Percentiles rank a stretch among this genome's conserved stretches.
phyloP scores from a whole-genome alignment of 1,140 invertebrate genomes.

The Drosophila auraria region DNA sequence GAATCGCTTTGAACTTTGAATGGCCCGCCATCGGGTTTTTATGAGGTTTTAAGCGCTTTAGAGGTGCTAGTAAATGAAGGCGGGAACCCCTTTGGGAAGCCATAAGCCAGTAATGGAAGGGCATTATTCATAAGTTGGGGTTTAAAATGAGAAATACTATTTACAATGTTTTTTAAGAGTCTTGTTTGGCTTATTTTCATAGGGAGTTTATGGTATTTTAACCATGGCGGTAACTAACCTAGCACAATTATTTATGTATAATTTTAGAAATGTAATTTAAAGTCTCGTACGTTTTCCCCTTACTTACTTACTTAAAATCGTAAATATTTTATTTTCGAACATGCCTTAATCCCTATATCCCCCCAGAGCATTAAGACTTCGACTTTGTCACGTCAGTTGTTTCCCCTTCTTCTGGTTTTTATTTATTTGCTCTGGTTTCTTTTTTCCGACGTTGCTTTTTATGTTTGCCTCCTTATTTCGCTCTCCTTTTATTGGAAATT shows the following conservation, averaged over 20 bases:
- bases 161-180: background rate
- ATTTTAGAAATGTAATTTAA: background rate
- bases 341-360: background rate
- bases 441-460: constrained; percentile 30
- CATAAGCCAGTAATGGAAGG: too few relatives aligned
- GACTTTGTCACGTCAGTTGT: constrained; percentile 12
- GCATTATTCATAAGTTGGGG: background rate
- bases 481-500: constrained; percentile 19
- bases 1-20: constrained; percentile 37
- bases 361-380: constrained; percentile 31
- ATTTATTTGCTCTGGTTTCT: constrained; percentile 47
- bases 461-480: constrained; percentile 8
- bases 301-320: background rate
- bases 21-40: constrained; percentile 22
- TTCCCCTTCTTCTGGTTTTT: constrained; percentile 10
- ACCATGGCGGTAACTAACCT: too few relatives aligned
- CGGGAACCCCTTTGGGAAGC: background rate
- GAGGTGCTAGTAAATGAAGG: background rate
- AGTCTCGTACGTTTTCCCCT: too few relatives aligned
- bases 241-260: too few relatives aligned
- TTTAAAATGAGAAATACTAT: background rate
- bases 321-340: background rate
- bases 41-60: background rate
- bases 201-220: too few relatives aligned
- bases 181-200: too few relatives aligned